Conservation (phyloP, 2,797 vertebrate species). For the Sebastes iracundus region DNA sequence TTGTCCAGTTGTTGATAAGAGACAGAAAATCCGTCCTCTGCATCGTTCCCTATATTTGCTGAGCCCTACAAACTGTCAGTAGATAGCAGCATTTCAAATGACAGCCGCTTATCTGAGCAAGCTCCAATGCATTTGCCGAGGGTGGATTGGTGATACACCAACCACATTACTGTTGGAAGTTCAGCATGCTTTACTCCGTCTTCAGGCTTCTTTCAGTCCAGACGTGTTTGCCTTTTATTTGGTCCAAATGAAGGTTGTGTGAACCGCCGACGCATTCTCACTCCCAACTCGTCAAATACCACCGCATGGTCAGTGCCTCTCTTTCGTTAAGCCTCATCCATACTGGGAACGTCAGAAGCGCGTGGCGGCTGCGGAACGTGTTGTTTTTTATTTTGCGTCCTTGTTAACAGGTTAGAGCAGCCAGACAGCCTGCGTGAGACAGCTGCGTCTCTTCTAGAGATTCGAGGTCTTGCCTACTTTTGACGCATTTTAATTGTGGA, state of each 20-base stretch:
- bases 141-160: constrained; percentile 60
- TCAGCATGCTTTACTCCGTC: constrained; percentile 41
- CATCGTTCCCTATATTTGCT: constrained; percentile 70
- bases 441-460: no score
- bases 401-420: no score
- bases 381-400: no score
- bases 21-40: constrained; percentile 59
- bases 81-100: constrained; percentile 79
- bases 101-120: constrained; percentile 79
- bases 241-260: neutral
- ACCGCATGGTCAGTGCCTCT: no score
- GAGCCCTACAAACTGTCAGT: constrained; percentile 77
- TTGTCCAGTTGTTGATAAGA: constrained; percentile 68
- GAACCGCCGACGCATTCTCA: neutral
- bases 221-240: constrained; percentile 15
- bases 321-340: no score
- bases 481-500: no score
- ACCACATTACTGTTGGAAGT: constrained; percentile 45
- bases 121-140: constrained; percentile 65
- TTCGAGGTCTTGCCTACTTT: no score
- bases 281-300: no score
- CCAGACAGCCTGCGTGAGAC: no score
- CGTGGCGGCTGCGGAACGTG: no score
- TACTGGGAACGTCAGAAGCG: no score
- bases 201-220: constrained; percentile 17